These are phyloP conservation scores for Platerodrilus igneus DNA, from an alignment of 2,888 invertebrate genomes.

Conservation along the genomic window DNA sequence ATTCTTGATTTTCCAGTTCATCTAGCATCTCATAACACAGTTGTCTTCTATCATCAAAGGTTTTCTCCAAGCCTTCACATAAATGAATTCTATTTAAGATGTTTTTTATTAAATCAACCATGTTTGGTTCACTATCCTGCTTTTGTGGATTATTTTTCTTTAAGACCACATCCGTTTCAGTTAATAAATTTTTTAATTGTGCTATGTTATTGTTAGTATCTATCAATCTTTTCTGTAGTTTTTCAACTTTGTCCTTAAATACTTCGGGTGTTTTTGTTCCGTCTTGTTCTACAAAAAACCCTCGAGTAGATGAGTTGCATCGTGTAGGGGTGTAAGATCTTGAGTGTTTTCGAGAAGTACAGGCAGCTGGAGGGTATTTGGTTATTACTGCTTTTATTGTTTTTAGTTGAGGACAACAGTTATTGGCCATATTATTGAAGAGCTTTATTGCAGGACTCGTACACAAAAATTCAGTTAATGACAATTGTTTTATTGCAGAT, in stretches of 20 bases:
- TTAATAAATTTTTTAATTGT: conserved; percentile 7
- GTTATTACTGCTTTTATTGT: not conserved
- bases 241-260: not conserved
- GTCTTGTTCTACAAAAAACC: conserved; percentile 1
- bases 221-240: not conserved
- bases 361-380: not conserved
- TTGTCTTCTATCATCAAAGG: conserved; percentile 2
- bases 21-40: conserved; percentile 2
- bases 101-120: conserved; percentile 1
- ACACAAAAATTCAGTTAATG: too few relatives aligned
- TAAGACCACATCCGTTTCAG: conserved; percentile 1
- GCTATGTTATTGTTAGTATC: conserved; percentile 9
- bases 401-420: not conserved
- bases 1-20: conserved; percentile 6
- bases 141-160: too few relatives aligned
- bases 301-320: too few relatives aligned
- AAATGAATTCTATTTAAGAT: conserved; percentile 5
- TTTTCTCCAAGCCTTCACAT: not conserved
- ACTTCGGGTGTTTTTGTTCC: too few relatives aligned
- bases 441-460: too few relatives aligned
- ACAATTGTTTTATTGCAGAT: too few relatives aligned
- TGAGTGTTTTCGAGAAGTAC: not conserved
- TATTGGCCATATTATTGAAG: conserved; percentile 4
- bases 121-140: not conserved
- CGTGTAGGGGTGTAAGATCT: not conserved